phyloP scores from a whole-genome alignment of 2,113 vertebrate species.

The Brachyistius frenatus region DNA sequence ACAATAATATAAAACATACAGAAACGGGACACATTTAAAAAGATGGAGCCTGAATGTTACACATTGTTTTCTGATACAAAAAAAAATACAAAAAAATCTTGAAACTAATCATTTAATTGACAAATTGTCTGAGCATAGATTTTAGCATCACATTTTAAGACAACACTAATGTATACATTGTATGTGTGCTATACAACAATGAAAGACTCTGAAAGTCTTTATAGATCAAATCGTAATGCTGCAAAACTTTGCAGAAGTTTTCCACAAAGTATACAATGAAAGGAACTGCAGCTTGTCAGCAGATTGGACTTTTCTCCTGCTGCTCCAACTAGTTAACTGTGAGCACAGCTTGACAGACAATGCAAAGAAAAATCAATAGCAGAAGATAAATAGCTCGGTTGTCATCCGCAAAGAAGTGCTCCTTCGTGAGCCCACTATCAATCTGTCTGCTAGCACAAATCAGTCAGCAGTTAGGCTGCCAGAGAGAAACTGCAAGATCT shows the following conservation, averaged over 20 bases:
- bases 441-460: conserved; percentile 54
- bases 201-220: too few species aligned
- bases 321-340: conserved; percentile 36
- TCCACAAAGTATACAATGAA: not conserved
- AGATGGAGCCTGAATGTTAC: too few species aligned
- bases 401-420: conserved; percentile 59
- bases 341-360: conserved; percentile 59
- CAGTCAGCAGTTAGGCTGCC: conserved; percentile 53
- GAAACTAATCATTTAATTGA: too few species aligned
- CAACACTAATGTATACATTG: too few species aligned
- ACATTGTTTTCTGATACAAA: too few species aligned
- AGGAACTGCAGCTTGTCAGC: conserved; percentile 1
- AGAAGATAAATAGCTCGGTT: conserved; percentile 54
- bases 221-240: not conserved
- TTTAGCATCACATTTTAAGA: too few species aligned
- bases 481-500: conserved; percentile 39
- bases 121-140: too few species aligned
- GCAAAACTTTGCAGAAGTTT: not conserved
- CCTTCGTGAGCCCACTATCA: conserved; percentile 47
- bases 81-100: too few species aligned
- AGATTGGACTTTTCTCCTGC: not conserved
- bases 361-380: conserved; percentile 53
- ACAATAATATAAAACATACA: too few species aligned
- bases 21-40: too few species aligned
- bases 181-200: too few species aligned